A percentile compares a stretch with the other conserved stretches of the same genome.
Evolutionary conservation across 2,113 vertebrate species (phyloP).

Genomic region (Psilopsiagon aurifrons): DNA sequence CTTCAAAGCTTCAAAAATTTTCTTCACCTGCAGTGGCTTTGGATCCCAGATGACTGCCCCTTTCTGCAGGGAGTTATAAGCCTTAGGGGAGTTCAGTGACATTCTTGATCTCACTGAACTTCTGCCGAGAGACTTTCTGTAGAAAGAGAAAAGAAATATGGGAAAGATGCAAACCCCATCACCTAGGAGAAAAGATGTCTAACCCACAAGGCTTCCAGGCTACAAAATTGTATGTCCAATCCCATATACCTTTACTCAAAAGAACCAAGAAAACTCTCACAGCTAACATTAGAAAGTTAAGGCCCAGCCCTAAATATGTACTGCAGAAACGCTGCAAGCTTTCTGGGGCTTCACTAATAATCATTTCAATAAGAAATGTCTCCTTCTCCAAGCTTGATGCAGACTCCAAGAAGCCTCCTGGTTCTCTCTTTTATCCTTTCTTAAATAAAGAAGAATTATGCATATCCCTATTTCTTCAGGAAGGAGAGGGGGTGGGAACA

Average conservation of each 20-base stretch:
- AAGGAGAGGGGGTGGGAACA: neutral
- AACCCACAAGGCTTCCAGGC: neutral
- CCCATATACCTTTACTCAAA: accelerated
- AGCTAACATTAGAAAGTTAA: neutral
- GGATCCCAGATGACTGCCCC: conserved; percentile 73
- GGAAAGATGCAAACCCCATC: neutral
- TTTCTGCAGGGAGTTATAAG: conserved; percentile 76
- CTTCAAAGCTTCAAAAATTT: conserved; percentile 87
- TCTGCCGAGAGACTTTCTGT: conserved; percentile 75
- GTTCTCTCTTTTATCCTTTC: neutral
- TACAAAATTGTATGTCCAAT: accelerated
- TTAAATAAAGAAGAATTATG: neutral
- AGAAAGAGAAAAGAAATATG: neutral
- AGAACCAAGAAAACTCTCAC: neutral
- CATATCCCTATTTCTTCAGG: neutral
- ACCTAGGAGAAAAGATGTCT: neutral
- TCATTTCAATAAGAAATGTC: neutral
- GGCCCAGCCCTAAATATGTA: neutral
- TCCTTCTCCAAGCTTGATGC: neutral
- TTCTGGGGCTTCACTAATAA: neutral
- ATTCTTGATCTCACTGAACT: conserved; percentile 83
- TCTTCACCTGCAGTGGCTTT: conserved; percentile 89
- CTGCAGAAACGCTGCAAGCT: neutral
- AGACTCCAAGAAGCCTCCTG: neutral
- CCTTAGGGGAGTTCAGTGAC: conserved; percentile 77